A percentile compares a stretch with the other conserved stretches of the same genome.
Evolutionary conservation across 2,888 invertebrate species (phyloP).

Genomic region (Siphlonurus alternatus): DNA sequence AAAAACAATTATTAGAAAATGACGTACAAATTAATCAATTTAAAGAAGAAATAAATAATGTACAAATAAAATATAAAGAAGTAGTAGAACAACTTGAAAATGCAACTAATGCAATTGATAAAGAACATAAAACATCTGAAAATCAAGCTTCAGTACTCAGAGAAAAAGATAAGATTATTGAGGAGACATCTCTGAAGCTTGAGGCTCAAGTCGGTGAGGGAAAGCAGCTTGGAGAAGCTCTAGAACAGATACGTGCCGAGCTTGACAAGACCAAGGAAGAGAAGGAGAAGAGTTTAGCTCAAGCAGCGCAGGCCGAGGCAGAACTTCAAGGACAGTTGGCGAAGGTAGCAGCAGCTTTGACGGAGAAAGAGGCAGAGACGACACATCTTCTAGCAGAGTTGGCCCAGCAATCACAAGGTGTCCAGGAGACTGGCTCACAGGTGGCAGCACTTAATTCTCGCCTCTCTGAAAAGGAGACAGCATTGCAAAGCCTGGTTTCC

Average conservation of each 20-base stretch:
- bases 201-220: conserved; percentile 11
- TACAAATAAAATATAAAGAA: conserved; percentile 28
- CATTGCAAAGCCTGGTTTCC: neutral
- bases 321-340: conserved; percentile 24
- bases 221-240: conserved; percentile 13
- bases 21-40: conserved; percentile 26
- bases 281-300: conserved; percentile 9
- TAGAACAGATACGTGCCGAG: conserved; percentile 16
- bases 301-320: conserved; percentile 1
- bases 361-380: conserved; percentile 24
- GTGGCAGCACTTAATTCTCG: neutral
- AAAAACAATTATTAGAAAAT: conserved; percentile 31
- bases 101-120: conserved; percentile 9
- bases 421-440: neutral
- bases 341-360: conserved; percentile 23
- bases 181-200: conserved; percentile 12
- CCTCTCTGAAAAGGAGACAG: neutral
- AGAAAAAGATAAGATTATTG: conserved; percentile 18
- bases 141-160: conserved; percentile 14
- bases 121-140: conserved; percentile 9
- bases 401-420: too few relatives aligned
- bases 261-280: conserved; percentile 13
- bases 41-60: conserved; percentile 28
- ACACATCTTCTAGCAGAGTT: conserved; percentile 12
- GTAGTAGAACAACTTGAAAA: conserved; percentile 17